Evolutionary conservation across 2,797 vertebrate genomes (phyloP).

Genomic region (Sorex maritimensis): DNA sequence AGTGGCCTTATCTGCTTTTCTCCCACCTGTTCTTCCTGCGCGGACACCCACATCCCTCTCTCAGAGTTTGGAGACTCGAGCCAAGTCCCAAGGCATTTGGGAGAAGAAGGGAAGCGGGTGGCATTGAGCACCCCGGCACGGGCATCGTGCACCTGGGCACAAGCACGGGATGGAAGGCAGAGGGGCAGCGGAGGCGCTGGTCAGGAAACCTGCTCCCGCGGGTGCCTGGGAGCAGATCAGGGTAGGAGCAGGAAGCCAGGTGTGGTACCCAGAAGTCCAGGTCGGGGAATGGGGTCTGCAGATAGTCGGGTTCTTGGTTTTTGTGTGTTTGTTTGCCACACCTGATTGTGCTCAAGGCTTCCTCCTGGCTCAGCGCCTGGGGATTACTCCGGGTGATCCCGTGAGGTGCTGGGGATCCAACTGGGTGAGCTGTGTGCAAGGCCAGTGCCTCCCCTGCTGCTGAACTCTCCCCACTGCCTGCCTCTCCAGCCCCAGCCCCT

Average conservation of each 20-base stretch:
- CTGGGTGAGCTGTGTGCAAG: no score
- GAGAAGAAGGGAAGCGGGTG: slow-evolving; percentile 61
- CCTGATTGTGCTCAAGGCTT: no score
- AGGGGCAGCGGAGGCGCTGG: slow-evolving; percentile 16
- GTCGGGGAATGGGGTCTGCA: neutral
- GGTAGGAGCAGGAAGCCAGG: slow-evolving; percentile 52
- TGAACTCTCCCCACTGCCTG: no score
- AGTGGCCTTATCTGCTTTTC: neutral
- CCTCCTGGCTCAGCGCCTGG: no score
- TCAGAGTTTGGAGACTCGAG: slow-evolving; percentile 21
- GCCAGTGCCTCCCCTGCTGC: no score
- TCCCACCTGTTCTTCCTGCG: neutral
- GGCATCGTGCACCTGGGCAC: slow-evolving; percentile 14
- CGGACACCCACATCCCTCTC: neutral
- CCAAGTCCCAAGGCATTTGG: neutral
- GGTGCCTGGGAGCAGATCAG: neutral
- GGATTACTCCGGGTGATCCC: no score
- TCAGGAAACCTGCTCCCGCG: slow-evolving; percentile 52
- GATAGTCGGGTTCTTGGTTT: no score
- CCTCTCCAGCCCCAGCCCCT: no score
- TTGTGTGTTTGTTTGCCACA: no score
- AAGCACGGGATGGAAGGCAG: neutral
- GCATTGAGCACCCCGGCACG: no score
- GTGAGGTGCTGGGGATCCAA: no score
- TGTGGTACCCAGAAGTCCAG: neutral